These are phyloP conservation scores for Synergus gifuensis DNA, from an alignment of 2,888 invertebrate species.

Conservation along the genomic window DNA sequence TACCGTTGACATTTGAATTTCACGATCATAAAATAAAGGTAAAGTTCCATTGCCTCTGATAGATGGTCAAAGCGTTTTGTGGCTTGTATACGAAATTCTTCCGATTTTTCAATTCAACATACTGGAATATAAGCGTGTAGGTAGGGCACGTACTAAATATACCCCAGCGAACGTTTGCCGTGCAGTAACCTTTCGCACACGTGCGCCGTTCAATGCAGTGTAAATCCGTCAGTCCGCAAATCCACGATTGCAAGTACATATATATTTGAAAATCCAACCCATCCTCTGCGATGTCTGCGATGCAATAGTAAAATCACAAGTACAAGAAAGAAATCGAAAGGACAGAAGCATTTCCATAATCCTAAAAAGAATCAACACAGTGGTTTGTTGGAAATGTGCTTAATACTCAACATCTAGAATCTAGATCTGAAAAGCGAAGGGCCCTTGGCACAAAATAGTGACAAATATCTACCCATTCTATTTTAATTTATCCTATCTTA, in stretches of 20 bases:
- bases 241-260: slow-evolving; percentile 13
- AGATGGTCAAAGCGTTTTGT: not conserved
- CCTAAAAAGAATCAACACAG: not conserved
- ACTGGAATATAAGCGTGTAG: not conserved
- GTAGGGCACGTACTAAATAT: slow-evolving; percentile 19
- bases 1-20: not conserved
- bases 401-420: not conserved
- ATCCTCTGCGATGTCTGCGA: slow-evolving; percentile 19
- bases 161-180: slow-evolving; percentile 13
- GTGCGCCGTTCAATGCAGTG: not conserved
- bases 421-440: not conserved
- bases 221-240: slow-evolving; percentile 31
- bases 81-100: not conserved
- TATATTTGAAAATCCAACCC: slow-evolving; percentile 17
- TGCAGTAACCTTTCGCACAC: slow-evolving; percentile 33
- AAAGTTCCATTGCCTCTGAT: not conserved
- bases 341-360: not conserved
- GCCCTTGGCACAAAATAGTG: not conserved
- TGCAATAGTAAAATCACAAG: slow-evolving; percentile 26
- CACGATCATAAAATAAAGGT: not conserved
- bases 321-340: not conserved
- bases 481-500: too few species aligned
- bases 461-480: not conserved
- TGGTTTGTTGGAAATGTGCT: not conserved
- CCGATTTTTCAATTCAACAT: slow-evolving; percentile 9